These are phyloP conservation scores for Cotesia glomerata DNA, from an alignment of 1,140 invertebrate species.

Conservation along the genomic window DNA sequence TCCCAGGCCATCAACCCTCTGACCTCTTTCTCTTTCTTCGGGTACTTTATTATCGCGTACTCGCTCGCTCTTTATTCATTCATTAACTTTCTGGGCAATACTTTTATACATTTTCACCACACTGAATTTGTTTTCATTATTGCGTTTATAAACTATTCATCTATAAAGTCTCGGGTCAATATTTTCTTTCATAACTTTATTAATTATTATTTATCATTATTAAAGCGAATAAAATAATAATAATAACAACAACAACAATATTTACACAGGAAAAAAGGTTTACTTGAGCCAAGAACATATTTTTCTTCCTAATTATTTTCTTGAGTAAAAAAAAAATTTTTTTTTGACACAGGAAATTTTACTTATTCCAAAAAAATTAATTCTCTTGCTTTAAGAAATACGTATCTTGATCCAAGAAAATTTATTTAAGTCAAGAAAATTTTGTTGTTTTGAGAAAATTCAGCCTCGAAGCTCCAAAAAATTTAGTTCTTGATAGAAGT, in stretches of 20 bases:
- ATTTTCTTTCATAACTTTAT: background rate
- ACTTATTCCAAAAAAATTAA: too few relatives aligned
- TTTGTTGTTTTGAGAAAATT: too few relatives aligned
- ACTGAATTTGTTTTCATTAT: slow-evolving; percentile 9
- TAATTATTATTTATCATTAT: background rate
- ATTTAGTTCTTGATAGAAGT: too few relatives aligned
- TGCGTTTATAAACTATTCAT: slow-evolving; percentile 9
- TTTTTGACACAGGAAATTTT: too few relatives aligned
- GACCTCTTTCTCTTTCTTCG: slow-evolving; percentile 39
- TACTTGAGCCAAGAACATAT: too few relatives aligned
- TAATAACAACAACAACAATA: background rate
- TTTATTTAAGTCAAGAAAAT: too few relatives aligned
- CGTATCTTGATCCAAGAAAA: too few relatives aligned
- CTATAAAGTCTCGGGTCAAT: background rate
- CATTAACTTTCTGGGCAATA: slow-evolving; percentile 19
- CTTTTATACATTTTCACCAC: slow-evolving; percentile 22
- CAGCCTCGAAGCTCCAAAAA: too few relatives aligned
- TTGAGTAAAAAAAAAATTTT: too few relatives aligned
- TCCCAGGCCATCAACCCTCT: slow-evolving; percentile 1
- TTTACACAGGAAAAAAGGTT: too few relatives aligned
- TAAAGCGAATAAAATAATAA: background rate
- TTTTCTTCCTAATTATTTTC: too few relatives aligned
- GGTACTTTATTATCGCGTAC: slow-evolving; percentile 21
- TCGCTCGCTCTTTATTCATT: slow-evolving; percentile 37
- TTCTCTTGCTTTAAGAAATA: too few relatives aligned